Evolutionary conservation across 2,113 vertebrate genomes (phyloP), one percentile per base, ranked within the genome.

Genomic region (Myotis brandtii): DNA sequence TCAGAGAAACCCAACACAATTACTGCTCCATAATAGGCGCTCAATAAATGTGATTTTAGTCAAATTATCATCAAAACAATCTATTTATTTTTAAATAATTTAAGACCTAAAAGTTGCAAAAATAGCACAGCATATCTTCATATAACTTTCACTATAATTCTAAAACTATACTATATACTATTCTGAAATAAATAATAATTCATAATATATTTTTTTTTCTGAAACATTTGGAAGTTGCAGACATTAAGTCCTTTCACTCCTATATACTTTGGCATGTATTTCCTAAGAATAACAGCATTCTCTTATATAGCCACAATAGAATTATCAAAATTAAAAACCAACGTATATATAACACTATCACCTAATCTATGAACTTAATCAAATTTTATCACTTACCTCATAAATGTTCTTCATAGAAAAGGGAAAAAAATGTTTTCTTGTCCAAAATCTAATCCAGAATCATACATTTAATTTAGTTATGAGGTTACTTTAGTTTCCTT

Each of bases 171-270:
- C 21, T 40, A 52, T 52, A 27, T 86, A 50, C 14, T 18, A 76
- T 59, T 83, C n/a, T 85, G 75, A 48, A 77, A 67, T 62, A 82
- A 82, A 86, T 95, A 56, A 70, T 92, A 83, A 70, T 76, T 37
- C 1, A 89, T 40, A 82, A 86, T 62, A 6, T 21, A 87, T 77
- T 50, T 85, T 83, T 85, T 83, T 83, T 77, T 54, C 10, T 67
- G 11, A 83, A 93, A 93, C 18, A 46, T 56, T 86, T 92, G 66
- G 52, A 91, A 34, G 3, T 69, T 75, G 17, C 5, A 73, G 27
- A 77, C 50, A 50, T 84, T 27, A n/a, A 5, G 5, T n/a, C 34
- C 12, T 32, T 87, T 85, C 17, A 85, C 3, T 30, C 6, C 17
- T 80, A 43, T 7, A 48, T 40, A 43, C 5, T 70, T 75, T 76